Conservation (phyloP, 2,113 vertebrate genomes). For the Typhlomys cinereus region DNA sequence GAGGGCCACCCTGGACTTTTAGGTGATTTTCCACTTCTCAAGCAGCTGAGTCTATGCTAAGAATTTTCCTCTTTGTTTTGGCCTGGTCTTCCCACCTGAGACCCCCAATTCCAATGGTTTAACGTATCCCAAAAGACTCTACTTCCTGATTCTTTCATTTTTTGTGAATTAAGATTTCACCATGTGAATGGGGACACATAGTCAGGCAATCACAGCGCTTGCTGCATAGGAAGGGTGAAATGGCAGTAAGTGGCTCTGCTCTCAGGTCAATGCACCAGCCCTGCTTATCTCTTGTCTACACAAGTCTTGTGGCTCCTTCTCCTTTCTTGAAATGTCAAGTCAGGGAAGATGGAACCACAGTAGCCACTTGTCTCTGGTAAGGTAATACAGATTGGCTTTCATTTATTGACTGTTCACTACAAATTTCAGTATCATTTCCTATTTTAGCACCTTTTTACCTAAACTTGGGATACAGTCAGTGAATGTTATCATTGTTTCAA, state of each 20-base stretch:
- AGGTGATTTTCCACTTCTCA: neutral
- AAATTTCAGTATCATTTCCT: slow-evolving; percentile 50
- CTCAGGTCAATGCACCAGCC: neutral
- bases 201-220: neutral
- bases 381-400: neutral
- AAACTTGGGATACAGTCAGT: slow-evolving; percentile 35
- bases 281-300: neutral
- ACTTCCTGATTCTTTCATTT: neutral
- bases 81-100: neutral
- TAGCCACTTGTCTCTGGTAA: neutral
- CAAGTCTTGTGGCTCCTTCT: neutral
- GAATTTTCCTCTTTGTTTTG: neutral
- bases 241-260: neutral
- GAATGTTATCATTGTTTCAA: slow-evolving; percentile 32
- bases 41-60: neutral
- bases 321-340: neutral
- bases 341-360: neutral
- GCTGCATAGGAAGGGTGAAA: neutral
- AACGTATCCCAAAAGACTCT: neutral
- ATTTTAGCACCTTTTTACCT: slow-evolving; percentile 39
- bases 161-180: neutral
- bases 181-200: neutral
- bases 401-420: neutral
- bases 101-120: neutral
- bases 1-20: neutral